Evolutionary conservation across 2,113 vertebrate genomes (phyloP), one percentile per base, ranked within the genome.

Genomic region (Paradoxurus hermaphroditus): DNA sequence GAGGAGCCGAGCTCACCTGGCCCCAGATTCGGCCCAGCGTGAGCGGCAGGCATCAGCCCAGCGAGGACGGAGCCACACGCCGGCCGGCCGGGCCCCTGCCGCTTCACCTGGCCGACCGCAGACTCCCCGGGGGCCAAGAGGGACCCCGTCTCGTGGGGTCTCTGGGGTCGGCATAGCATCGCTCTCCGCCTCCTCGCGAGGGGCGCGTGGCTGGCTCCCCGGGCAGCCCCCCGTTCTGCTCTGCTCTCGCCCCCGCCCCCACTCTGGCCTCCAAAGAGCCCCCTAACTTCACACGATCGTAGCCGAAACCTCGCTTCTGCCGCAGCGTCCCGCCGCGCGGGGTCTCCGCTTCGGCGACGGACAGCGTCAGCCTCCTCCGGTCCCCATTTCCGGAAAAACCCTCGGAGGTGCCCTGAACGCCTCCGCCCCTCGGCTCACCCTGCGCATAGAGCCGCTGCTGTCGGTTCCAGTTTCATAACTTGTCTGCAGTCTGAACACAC

Each of bases 41-140:
- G 16, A 34, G 53, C n/a, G 62, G 7, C 18, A 53, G 59, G 5
- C 2, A 13, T 34, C 13, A 3, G 11, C 2, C 5, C 53, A 12
- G 13, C 7, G 4, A 90, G 4, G 16, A 62, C 21, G 49, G 83
- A 78, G 5, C n/a, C 51, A 25, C 21, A 36, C 25, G 5, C 1
- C 7, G 14, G 46, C 0, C 6, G 6, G 2, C 9, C 44, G 23
- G 18, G 31, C 7, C 7, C 0, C 29, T 2, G 18, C 14, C 16
- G 44, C 68, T n/a, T 11, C 93, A 0, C 41, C 1, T 5, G 62
- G 84, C 21, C 0, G 0, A 34, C 5, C 4, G 0, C 49, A 11
- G 68, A 16, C 4, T 59, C 27, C 62, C 46, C 21, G 1, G 3
- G 3, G 16, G 15, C 25, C 51, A 4, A 27, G 51, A 16, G 7